Percentiles rank a stretch among this genome's conserved stretches.
Evolutionary conservation across 2,888 invertebrate species (phyloP).

Genomic region (Darwinula stevensoni): DNA sequence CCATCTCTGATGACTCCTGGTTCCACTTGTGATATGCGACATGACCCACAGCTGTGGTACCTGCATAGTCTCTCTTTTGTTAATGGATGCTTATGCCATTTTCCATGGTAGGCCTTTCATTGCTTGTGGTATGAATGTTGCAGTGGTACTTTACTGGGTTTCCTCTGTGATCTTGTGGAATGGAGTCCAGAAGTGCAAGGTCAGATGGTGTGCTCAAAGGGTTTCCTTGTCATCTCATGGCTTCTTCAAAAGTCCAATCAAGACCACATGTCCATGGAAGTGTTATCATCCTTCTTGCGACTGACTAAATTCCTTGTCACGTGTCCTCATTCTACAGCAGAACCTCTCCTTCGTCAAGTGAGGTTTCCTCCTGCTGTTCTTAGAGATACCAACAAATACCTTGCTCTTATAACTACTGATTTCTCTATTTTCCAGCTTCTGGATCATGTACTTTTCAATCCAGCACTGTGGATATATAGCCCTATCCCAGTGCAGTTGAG

Average conservation of each 20-base stretch:
- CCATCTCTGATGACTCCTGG: too few species aligned
- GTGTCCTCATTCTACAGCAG: slow-evolving; percentile 70
- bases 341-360: slow-evolving; percentile 71
- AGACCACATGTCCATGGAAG: slow-evolving; percentile 77
- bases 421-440: slow-evolving; percentile 89
- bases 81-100: too few species aligned
- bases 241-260: slow-evolving; percentile 26
- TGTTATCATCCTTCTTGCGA: slow-evolving; percentile 64
- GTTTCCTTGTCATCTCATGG: slow-evolving; percentile 90
- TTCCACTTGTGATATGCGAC: too few species aligned
- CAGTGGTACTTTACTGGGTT: slow-evolving; percentile 79
- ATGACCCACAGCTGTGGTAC: too few species aligned
- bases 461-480: slow-evolving; percentile 94
- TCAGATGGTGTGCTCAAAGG: slow-evolving; percentile 95
- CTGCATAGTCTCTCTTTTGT: too few species aligned
- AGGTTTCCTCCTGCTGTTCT: slow-evolving; percentile 17
- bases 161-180: slow-evolving; percentile 89
- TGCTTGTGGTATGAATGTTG: too few species aligned
- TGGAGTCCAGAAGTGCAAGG: slow-evolving; percentile 93
- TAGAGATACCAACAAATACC: too few species aligned
- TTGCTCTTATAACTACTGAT: slow-evolving; percentile 19
- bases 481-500: slow-evolving; percentile 77
- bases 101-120: too few species aligned
- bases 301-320: slow-evolving; percentile 77
- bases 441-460: slow-evolving; percentile 98